phyloP scores from a whole-genome alignment of 2,888 invertebrate genomes.

The Harmothoe impar region DNA sequence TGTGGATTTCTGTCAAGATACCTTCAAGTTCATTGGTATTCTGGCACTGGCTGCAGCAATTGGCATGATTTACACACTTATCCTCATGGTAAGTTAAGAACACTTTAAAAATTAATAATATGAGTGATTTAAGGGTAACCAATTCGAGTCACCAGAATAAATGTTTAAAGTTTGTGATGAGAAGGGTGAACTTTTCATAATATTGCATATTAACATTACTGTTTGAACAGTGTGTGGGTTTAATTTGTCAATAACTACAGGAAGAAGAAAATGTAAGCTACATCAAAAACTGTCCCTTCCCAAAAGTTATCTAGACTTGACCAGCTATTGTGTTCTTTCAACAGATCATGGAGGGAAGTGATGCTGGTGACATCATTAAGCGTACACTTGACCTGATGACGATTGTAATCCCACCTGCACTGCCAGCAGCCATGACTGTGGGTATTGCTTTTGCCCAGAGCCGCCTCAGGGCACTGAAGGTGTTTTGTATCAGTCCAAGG shows the following conservation, averaged over 20 bases:
- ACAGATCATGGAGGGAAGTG: not conserved
- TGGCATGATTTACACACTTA: slow-evolving; percentile 93
- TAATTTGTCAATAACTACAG: too few relatives aligned
- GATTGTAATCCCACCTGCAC: slow-evolving; percentile 96
- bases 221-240: too few relatives aligned
- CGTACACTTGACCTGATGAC: slow-evolving; percentile 95
- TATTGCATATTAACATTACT: too few relatives aligned
- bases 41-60: slow-evolving; percentile 90
- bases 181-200: too few relatives aligned
- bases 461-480: slow-evolving; percentile 90
- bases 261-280: too few relatives aligned
- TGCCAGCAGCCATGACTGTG: slow-evolving; percentile 97
- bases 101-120: too few relatives aligned
- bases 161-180: too few relatives aligned
- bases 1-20: slow-evolving; percentile 96
- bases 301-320: too few relatives aligned
- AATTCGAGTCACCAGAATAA: too few relatives aligned
- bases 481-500: slow-evolving; percentile 96
- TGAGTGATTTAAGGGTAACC: too few relatives aligned
- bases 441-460: slow-evolving; percentile 95
- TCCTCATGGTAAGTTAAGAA: slow-evolving; percentile 86
- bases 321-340: too few relatives aligned
- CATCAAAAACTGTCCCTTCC: too few relatives aligned
- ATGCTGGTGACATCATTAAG: slow-evolving; percentile 85
- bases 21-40: slow-evolving; percentile 89